Evolutionary conservation across 2,888 invertebrate genomes (phyloP).

Genomic region (Rugalucina vietnamica): DNA sequence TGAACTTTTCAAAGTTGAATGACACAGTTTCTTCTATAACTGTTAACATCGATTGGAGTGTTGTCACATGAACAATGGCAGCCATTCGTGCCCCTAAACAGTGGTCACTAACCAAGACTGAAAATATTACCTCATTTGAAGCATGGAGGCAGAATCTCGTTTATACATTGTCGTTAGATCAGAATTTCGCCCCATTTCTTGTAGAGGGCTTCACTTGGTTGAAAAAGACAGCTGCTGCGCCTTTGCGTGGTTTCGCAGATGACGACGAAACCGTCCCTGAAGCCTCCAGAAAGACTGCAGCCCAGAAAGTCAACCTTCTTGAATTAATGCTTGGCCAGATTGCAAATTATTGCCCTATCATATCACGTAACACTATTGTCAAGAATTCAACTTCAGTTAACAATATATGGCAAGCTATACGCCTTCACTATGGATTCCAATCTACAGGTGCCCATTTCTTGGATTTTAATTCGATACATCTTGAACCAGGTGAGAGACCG

Average conservation of each 20-base stretch:
- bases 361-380: background rate
- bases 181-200: constrained; percentile 30
- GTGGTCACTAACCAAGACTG: constrained; percentile 50
- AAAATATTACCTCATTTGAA: constrained; percentile 54
- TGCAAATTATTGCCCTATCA: background rate
- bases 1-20: background rate
- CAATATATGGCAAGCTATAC: background rate
- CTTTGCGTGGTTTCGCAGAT: constrained; percentile 17
- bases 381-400: constrained; percentile 3
- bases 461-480: constrained; percentile 32
- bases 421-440: constrained; percentile 1
- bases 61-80: background rate
- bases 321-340: background rate
- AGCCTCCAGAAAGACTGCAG: background rate
- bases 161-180: constrained; percentile 36
- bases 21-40: background rate
- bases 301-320: background rate
- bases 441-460: constrained; percentile 33
- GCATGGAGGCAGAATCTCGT: constrained; percentile 43
- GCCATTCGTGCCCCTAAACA: constrained; percentile 55
- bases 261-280: constrained; percentile 27
- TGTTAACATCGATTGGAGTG: background rate
- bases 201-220: constrained; percentile 40
- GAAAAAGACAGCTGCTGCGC: constrained; percentile 28
- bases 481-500: constrained; percentile 52